Percentiles rank a stretch among this genome's conserved stretches.
These are phyloP conservation scores for Dynastes tityus DNA, from an alignment of 2,888 invertebrate species.

Conservation along the genomic window DNA sequence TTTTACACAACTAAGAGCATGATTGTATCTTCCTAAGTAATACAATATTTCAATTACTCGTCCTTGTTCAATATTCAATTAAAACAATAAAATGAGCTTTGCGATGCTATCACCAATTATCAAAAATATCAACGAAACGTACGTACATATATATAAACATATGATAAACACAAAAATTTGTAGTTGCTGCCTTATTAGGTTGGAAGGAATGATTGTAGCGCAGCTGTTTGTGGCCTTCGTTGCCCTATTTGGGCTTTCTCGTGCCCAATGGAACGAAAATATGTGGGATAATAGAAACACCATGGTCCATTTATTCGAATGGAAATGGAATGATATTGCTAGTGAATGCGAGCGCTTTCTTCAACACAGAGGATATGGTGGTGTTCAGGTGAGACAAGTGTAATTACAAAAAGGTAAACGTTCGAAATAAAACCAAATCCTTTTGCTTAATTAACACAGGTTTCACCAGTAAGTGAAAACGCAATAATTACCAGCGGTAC, in stretches of 20 bases:
- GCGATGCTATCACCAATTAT: background rate
- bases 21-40: background rate
- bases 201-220: background rate
- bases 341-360: constrained; percentile 85
- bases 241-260: constrained; percentile 21
- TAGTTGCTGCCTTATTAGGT: background rate
- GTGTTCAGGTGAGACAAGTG: constrained; percentile 67
- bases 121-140: background rate
- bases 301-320: constrained; percentile 86
- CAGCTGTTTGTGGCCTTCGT: constrained; percentile 5
- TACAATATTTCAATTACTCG: background rate
- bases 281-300: constrained; percentile 75
- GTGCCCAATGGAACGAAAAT: constrained; percentile 73
- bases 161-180: background rate
- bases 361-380: constrained; percentile 82
- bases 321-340: constrained; percentile 88
- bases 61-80: background rate
- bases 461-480: constrained; percentile 86
- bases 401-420: background rate
- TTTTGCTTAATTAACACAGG: constrained; percentile 67
- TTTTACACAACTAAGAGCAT: too few species aligned
- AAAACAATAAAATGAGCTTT: background rate
- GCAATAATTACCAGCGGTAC: constrained; percentile 67
- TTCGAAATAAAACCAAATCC: background rate
- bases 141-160: constrained; percentile 5